These are phyloP conservation scores for Momotus momota DNA, from an alignment of 2,797 vertebrate species.

Conservation along the genomic window DNA sequence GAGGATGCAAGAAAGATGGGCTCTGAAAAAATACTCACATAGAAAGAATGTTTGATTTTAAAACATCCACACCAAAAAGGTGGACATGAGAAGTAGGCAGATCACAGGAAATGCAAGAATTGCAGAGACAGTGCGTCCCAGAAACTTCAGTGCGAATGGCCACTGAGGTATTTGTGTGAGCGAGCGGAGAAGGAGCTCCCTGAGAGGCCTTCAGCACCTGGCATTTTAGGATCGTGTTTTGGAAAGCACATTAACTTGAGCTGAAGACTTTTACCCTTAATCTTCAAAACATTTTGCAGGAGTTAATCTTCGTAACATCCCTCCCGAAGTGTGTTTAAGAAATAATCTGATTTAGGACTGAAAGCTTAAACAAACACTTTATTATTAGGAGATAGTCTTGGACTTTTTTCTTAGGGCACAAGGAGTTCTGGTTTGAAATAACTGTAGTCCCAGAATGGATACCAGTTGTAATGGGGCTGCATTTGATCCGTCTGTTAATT, in stretches of 20 bases:
- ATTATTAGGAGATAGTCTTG: neutral
- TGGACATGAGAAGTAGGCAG: neutral
- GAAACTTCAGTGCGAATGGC: neutral
- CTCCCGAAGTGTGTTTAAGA: neutral
- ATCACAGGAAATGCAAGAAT: neutral
- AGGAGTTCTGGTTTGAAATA: neutral
- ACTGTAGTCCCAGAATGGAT: neutral
- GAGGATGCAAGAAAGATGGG: neutral
- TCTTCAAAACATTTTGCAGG: constrained; percentile 1
- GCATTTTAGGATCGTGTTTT: neutral
- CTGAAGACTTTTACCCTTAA: constrained; percentile 1
- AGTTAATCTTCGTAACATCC: constrained; percentile 4
- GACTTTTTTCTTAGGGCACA: neutral
- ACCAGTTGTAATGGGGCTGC: neutral
- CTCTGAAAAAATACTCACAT: neutral
- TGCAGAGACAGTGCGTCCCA: neutral
- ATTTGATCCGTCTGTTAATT: neutral
- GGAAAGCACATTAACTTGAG: constrained; percentile 27
- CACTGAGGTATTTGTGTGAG: neutral
- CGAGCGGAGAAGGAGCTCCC: neutral
- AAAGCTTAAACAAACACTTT: neutral
- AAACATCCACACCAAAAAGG: neutral
- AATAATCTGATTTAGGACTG: neutral
- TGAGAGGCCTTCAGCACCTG: neutral
- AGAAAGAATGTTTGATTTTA: neutral